These are phyloP conservation scores for Beroe ovata DNA, from an alignment of 37 sponge, comb jelly and placozoan genomes.

Conservation along the genomic window DNA sequence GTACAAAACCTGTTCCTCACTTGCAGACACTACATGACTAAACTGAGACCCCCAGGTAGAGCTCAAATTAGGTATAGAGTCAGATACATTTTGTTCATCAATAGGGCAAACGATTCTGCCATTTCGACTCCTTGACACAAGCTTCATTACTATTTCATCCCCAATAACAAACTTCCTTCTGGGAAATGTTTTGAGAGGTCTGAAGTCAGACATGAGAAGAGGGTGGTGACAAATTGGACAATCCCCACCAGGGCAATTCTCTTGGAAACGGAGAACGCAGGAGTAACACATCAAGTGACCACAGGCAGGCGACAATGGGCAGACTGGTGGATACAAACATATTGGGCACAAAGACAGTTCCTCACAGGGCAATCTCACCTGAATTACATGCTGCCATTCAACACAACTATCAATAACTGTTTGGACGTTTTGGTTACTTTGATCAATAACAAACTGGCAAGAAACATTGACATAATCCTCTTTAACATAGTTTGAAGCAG, in stretches of 20 bases:
- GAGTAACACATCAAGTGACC: conserved; percentile 56
- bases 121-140: background rate
- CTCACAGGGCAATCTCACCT: conserved; percentile 77
- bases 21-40: background rate
- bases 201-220: conserved; percentile 52
- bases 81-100: background rate
- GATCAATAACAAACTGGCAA: conserved; percentile 31
- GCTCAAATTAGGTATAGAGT: background rate
- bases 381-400: conserved; percentile 17
- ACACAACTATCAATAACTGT: conserved; percentile 34
- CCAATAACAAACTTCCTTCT: conserved; percentile 14
- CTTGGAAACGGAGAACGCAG: conserved; percentile 33
- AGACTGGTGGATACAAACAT: conserved; percentile 81
- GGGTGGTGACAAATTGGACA: conserved; percentile 63
- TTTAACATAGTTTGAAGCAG: background rate
- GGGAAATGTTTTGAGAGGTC: conserved; percentile 29
- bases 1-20: background rate
- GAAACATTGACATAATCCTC: conserved; percentile 64
- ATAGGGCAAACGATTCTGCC: conserved; percentile 45
- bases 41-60: conserved; percentile 11
- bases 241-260: conserved; percentile 59
- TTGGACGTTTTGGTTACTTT: background rate
- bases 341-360: conserved; percentile 91
- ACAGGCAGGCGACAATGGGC: conserved; percentile 38
- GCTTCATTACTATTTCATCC: conserved; percentile 33